phyloP scores from a whole-genome alignment of 2,888 invertebrate genomes.

The Dione juno region DNA sequence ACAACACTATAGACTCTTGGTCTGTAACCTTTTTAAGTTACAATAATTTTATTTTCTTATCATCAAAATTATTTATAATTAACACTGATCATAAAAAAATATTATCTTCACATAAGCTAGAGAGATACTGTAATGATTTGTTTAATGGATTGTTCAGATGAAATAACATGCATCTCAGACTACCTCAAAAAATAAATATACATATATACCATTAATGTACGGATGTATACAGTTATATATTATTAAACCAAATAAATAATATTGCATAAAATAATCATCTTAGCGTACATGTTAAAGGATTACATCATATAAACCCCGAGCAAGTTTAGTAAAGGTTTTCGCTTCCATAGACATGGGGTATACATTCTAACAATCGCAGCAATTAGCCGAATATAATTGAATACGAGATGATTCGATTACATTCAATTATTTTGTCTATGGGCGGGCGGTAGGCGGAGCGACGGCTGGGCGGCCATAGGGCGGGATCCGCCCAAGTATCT shows the following conservation, averaged over 20 bases:
- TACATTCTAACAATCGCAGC: constrained; percentile 63
- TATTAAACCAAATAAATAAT: neutral
- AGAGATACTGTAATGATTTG: no score
- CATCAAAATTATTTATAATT: no score
- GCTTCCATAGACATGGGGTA: constrained; percentile 53
- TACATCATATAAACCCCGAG: constrained; percentile 8
- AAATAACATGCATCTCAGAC: no score
- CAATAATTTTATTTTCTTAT: no score
- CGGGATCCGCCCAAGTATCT: constrained; percentile 64
- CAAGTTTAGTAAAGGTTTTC: constrained; percentile 7
- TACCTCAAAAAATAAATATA: no score
- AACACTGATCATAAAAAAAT: no score
- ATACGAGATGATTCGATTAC: constrained; percentile 77
- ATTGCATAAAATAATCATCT: neutral
- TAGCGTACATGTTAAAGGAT: neutral
- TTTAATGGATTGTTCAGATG: no score
- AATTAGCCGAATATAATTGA: constrained; percentile 71
- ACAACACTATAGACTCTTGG: no score
- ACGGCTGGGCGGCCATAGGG: constrained; percentile 63
- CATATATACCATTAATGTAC: no score
- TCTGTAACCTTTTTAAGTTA: no score
- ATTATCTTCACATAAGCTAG: no score
- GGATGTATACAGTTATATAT: neutral
- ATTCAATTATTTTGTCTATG: constrained; percentile 68
- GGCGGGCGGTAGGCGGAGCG: constrained; percentile 70